A percentile compares a stretch with the other conserved stretches of the same genome.
phyloP scores from a whole-genome alignment of 2,113 vertebrate genomes.

The Regulus satrapa region DNA sequence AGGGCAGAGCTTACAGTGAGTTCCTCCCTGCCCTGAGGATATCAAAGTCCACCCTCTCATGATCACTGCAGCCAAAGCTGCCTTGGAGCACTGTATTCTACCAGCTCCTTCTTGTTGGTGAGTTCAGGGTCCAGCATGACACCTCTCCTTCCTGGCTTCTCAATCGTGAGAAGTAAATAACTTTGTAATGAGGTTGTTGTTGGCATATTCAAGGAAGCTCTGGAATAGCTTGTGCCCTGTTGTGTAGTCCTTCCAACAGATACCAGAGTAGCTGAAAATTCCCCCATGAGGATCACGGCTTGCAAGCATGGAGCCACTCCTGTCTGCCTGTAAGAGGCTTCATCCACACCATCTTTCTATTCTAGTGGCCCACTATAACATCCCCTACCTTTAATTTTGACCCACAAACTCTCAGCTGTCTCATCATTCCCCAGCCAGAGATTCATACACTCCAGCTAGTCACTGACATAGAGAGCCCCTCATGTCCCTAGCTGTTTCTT shows the following conservation, averaged over 20 bases:
- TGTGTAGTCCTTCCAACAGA: accelerated
- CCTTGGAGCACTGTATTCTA: neutral
- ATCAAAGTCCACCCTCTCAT: neutral
- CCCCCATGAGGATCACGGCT: neutral
- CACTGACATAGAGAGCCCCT: neutral
- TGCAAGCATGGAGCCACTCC: neutral
- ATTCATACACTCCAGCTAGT: neutral
- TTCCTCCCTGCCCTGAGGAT: neutral
- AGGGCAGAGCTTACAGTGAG: neutral
- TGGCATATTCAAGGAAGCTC: neutral
- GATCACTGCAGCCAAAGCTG: neutral
- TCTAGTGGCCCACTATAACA: neutral
- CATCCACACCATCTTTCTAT: neutral
- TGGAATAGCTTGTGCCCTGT: neutral
- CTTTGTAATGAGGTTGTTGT: neutral
- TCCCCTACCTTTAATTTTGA: neutral
- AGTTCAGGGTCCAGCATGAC: neutral
- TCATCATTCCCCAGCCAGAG: neutral
- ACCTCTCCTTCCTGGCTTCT: neutral
- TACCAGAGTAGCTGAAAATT: neutral
- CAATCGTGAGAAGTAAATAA: no score
- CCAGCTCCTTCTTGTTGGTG: neutral
- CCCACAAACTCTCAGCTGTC: neutral
- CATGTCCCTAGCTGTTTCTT: neutral
- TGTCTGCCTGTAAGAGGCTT: neutral